Evolutionary conservation across 2,888 invertebrate species (phyloP).

Genomic region (Pachycephus smyrnensis): DNA sequence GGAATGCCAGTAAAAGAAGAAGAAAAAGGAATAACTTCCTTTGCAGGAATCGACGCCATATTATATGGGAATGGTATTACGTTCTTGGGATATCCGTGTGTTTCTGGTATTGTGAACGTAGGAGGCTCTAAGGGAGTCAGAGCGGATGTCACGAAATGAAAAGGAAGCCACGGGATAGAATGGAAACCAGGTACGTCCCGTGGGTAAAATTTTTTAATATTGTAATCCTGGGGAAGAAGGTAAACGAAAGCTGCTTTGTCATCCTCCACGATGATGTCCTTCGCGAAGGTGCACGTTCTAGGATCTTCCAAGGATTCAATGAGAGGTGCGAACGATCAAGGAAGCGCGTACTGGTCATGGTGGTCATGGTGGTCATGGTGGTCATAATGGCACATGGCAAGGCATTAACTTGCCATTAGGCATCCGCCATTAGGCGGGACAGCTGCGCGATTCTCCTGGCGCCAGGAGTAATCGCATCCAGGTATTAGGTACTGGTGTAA

Average conservation of each 20-base stretch:
- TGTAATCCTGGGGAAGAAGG: neutral
- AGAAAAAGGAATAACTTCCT: neutral
- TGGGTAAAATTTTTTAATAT: neutral
- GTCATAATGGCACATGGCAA: conserved; percentile 35
- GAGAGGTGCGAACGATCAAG: neutral
- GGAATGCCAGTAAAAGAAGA: neutral
- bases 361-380: too few species aligned
- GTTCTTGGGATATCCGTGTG: neutral
- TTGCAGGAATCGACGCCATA: neutral
- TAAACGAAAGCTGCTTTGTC: neutral
- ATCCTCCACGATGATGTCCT: neutral
- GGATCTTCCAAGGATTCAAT: neutral
- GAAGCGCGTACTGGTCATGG: neutral
- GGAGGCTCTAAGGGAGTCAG: conserved; percentile 34
- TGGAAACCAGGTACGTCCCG: neutral
- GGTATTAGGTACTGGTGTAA: conserved; percentile 35
- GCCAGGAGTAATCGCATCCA: conserved; percentile 36
- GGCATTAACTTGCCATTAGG: conserved; percentile 58
- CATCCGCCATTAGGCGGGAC: conserved; percentile 40
- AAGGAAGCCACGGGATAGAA: conserved; percentile 48
- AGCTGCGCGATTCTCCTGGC: conserved; percentile 19
- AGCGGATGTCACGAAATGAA: conserved; percentile 60
- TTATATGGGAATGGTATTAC: neutral
- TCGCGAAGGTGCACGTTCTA: neutral
- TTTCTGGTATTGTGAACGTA: conserved; percentile 18